Evolutionary conservation across 2,888 invertebrate genomes (phyloP).

Genomic region (Teleiodes luculella): DNA sequence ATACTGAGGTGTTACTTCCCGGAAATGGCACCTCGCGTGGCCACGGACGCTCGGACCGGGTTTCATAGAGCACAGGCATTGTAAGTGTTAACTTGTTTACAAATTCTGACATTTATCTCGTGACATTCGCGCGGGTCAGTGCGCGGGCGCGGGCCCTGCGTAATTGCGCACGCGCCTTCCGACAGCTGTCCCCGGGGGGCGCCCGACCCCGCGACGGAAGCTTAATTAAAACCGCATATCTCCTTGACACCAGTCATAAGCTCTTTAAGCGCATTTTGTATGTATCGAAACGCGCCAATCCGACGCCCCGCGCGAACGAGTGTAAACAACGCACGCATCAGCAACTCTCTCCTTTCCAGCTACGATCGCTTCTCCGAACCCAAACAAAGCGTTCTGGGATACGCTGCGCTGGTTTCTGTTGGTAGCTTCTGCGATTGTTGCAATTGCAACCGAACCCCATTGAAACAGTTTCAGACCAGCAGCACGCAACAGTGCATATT

Average conservation of each 20-base stretch:
- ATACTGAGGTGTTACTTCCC: constrained; percentile 47
- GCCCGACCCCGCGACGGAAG: constrained; percentile 12
- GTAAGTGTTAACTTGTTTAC: constrained; percentile 40
- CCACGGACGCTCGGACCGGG: constrained; percentile 29
- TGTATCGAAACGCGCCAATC: constrained; percentile 20
- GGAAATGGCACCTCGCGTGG: constrained; percentile 40
- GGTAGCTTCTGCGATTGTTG: constrained; percentile 19
- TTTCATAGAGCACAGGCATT: constrained; percentile 32
- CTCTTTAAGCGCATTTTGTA: background rate
- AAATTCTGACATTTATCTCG: constrained; percentile 36
- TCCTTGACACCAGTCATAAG: constrained; percentile 12
- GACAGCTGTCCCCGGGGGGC: constrained; percentile 23
- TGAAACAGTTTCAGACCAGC: constrained; percentile 25
- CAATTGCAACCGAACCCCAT: constrained; percentile 25
- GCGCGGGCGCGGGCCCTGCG: constrained; percentile 13
- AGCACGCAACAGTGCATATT: background rate
- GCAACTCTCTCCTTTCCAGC: constrained; percentile 50
- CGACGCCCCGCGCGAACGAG: constrained; percentile 27
- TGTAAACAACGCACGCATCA: constrained; percentile 34
- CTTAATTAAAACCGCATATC: constrained; percentile 11
- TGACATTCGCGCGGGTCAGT: constrained; percentile 42
- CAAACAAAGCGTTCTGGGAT: constrained; percentile 34
- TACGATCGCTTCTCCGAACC: constrained; percentile 50
- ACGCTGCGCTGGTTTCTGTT: constrained; percentile 3
- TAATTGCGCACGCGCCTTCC: constrained; percentile 32